Base-by-base conservation (phyloP, 2,797 vertebrate species). In the Ataeniobius toweri region DNA sequence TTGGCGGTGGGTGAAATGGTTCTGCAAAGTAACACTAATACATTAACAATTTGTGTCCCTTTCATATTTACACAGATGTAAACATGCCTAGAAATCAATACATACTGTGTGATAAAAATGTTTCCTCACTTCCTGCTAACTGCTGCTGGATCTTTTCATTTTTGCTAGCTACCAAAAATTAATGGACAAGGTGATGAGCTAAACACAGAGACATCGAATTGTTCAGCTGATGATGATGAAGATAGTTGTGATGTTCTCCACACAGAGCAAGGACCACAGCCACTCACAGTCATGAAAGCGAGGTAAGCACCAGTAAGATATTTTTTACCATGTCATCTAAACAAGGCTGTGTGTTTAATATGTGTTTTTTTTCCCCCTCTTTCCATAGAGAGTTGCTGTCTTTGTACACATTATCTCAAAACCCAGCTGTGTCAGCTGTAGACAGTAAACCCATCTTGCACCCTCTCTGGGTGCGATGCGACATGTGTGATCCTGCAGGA, bases 381-480 rank as follows among this genome's bases (percentile, higher is more conserved):
- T 88, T 91, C 72, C 81, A 31, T 73, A 99, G 98, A 89, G 96
- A 97, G 85, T 82, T 99, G 86, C 91, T 99, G 86, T 98, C 98
- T 75, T 96, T 95, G 84, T 99, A 97, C 79, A 92, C 95, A 2
- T 94, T 98, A 93, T 94, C 93, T 74, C 97, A 97, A 74, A 99
- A 99, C 89, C 92, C 96, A 72, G 95, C 94, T 78, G 86, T 97
- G 94, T 85, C 87, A 56, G 81, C 93, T 78, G 76, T 85, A 73
- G 59, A 95, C 80, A 91, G 94, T 76, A 90, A 89, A 50, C 70
- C 87, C 8, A 81, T 78, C 41, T 94, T 98, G 78, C 94, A 92
- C 61, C 96, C 97, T 6, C 84, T 99, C 6, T 99, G 98, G 98
- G 90, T 98, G 44, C 94, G 97, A 75, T 98, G 98, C 91, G 97